These are phyloP conservation scores for Neoascia interrupta DNA, from an alignment of 2,888 invertebrate species.

Conservation along the genomic window DNA sequence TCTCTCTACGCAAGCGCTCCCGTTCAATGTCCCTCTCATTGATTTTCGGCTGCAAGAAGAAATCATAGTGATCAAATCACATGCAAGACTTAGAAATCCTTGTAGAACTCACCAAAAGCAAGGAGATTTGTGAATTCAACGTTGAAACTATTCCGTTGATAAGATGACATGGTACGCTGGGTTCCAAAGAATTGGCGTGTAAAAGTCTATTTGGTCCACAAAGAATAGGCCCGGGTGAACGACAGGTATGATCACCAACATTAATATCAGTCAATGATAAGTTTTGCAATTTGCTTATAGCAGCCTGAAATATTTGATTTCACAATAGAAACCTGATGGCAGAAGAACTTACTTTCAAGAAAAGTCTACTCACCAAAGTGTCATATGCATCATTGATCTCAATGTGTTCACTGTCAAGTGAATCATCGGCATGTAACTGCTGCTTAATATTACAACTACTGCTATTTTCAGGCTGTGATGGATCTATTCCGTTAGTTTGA, in stretches of 20 bases:
- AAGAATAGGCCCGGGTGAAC: conserved; percentile 66
- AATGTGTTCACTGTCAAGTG: conserved; percentile 72
- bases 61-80: not conserved
- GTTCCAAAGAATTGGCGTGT: conserved; percentile 80
- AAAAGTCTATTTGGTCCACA: conserved; percentile 79
- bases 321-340: too few species aligned
- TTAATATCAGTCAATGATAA: conserved; percentile 42
- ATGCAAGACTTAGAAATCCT: not conserved
- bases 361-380: conserved; percentile 73
- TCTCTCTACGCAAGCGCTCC: conserved; percentile 86
- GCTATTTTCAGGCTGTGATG: conserved; percentile 46
- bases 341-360: not conserved
- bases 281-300: conserved; percentile 44
- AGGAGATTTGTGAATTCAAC: conserved; percentile 84
- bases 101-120: conserved; percentile 83
- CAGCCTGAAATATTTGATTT: conserved; percentile 28
- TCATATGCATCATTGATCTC: conserved; percentile 76
- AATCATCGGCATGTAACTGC: conserved; percentile 57
- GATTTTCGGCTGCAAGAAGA: conserved; percentile 83
- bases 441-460: conserved; percentile 43
- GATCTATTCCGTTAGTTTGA: conserved; percentile 37
- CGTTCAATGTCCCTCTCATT: conserved; percentile 88
- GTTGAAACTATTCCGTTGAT: conserved; percentile 84
- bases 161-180: conserved; percentile 83
- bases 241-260: conserved; percentile 26